Evolutionary conservation across 1,140 invertebrate species (phyloP).

Genomic region (Cotesia chilonis): DNA sequence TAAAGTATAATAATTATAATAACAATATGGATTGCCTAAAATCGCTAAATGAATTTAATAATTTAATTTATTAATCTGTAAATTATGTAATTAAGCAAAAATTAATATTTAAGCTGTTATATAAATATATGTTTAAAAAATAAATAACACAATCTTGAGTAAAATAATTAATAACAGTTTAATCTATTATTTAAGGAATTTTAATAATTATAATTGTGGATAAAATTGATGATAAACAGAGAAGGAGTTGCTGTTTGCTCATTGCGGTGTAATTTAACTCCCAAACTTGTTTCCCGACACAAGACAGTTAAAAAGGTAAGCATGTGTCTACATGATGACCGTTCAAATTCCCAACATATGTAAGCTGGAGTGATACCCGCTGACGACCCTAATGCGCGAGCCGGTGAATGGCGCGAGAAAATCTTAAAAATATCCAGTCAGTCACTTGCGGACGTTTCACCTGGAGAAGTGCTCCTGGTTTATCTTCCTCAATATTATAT

Average conservation of each 20-base stretch:
- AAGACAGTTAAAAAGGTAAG: no score
- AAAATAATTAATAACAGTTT: slow-evolving; percentile 3
- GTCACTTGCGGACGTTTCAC: slow-evolving; percentile 46
- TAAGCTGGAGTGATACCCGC: slow-evolving; percentile 1
- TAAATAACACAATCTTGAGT: neutral
- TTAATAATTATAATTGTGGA: no score
- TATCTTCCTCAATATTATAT: slow-evolving; percentile 13
- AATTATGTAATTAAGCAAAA: slow-evolving; percentile 20
- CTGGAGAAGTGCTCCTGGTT: slow-evolving; percentile 28
- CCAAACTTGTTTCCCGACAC: neutral
- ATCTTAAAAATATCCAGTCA: slow-evolving; percentile 41
- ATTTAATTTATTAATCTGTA: slow-evolving; percentile 7
- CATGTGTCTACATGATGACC: no score
- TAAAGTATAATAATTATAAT: no score
- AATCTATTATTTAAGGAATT: neutral
- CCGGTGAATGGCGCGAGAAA: slow-evolving; percentile 44
- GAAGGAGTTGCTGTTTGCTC: neutral
- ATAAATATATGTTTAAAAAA: slow-evolving; percentile 20
- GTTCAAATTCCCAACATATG: slow-evolving; percentile 1
- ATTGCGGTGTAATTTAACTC: neutral
- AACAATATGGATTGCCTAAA: neutral
- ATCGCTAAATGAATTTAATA: neutral
- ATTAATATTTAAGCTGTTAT: slow-evolving; percentile 12
- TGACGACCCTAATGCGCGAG: slow-evolving; percentile 41
- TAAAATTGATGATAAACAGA: no score